Evolutionary conservation across 1,140 invertebrate species (phyloP), one percentile per base, ranked within the genome.

Genomic region (Druon quercuslanigerum): DNA sequence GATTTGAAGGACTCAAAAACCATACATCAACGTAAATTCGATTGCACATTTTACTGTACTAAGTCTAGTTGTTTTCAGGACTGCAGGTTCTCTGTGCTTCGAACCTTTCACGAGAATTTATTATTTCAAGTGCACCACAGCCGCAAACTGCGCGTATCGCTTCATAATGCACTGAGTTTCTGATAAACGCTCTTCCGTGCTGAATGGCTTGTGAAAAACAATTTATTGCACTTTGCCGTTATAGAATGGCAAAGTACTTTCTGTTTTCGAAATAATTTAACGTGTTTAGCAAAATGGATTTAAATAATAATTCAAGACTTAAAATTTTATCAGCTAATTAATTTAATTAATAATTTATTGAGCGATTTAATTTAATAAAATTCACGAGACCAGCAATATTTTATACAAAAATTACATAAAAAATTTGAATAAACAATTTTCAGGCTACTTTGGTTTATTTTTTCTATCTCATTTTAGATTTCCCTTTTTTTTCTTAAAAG

Each of bases 11-110:
- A 79, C 79, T 60, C 79, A 70, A 19, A 56, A 77, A 72, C 79
- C 79, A 85, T 87, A 80, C 80, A 87, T 87, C 84, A 83, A 85
- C 73, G 71, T 13, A 46, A 75, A 77, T 79, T 85, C 85, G 84
- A 85, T 87, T 84, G 85, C 84, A 87, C 81, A 82, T 80, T 85
- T 81, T 81, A 84, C 82, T 79, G 73, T 79, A 50, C 81, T 66
- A 56, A 60, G 51, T 66, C 77, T 74, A 76, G 80, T 83, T 86
- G 82, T 81, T 83, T 79, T 20, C 56, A 70, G 73, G 82, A 77
- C 72, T 84, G 33, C 33, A 60, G 20, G 56, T 9, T 85, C 79
- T 87, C 83, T 85, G 84, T 83, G 81, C 76, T 51, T 73, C 71
- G 70, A 77, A 71, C 76, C 79, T 80, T 82, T 80, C 78, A 73